phyloP scores from a whole-genome alignment of 2,888 invertebrate genomes.

The Drosophila melanosoma region DNA sequence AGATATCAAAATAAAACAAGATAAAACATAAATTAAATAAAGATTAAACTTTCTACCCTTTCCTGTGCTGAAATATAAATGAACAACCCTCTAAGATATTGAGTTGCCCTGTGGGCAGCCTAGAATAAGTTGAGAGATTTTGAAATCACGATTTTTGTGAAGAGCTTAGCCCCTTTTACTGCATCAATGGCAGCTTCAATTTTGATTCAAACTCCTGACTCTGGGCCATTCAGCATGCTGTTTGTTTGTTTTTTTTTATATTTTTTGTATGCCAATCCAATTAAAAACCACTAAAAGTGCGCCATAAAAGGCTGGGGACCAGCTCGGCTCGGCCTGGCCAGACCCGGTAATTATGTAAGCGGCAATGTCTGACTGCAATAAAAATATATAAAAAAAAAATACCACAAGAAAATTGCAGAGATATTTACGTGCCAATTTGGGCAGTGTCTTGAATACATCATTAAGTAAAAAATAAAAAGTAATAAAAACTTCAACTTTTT shows the following conservation, averaged over 20 bases:
- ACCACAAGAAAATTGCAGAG: constrained; percentile 41
- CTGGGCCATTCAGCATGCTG: constrained; percentile 2
- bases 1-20: background rate
- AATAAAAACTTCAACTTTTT: constrained; percentile 32
- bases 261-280: constrained; percentile 45
- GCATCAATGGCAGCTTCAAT: constrained; percentile 16
- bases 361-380: constrained; percentile 46
- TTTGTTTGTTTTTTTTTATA: background rate
- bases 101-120: constrained; percentile 15
- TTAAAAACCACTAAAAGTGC: constrained; percentile 55
- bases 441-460: constrained; percentile 47
- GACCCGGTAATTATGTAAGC: constrained; percentile 69
- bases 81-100: constrained; percentile 3
- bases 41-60: background rate
- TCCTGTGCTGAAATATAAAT: background rate
- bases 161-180: constrained; percentile 25
- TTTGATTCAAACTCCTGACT: constrained; percentile 11
- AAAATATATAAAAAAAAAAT: constrained; percentile 35
- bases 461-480: constrained; percentile 25
- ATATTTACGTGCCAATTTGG: constrained; percentile 55
- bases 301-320: constrained; percentile 46
- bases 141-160: constrained; percentile 36
- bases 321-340: constrained; percentile 36
- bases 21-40: background rate
- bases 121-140: constrained; percentile 28